Evolutionary conservation across 2,888 invertebrate genomes (phyloP).

Genomic region (Chymomyza caudatula): DNA sequence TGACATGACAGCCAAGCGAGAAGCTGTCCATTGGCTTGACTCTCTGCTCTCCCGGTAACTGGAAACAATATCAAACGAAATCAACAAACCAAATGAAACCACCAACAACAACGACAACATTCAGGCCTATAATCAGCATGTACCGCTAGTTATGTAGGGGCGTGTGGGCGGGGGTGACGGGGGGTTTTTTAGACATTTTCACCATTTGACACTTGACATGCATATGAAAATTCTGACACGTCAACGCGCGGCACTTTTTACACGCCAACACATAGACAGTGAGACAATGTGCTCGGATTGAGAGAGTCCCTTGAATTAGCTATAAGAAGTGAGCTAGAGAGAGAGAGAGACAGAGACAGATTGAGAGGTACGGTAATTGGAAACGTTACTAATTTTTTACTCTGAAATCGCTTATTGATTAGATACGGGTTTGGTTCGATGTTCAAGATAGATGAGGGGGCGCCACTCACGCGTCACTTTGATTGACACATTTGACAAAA

Average conservation of each 20-base stretch:
- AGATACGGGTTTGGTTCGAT: constrained; percentile 17
- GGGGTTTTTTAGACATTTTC: constrained; percentile 40
- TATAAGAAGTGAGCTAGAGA: not conserved
- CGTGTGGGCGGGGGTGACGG: constrained; percentile 30
- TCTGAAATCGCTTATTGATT: not conserved
- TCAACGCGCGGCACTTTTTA: constrained; percentile 70
- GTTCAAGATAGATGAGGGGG: constrained; percentile 5
- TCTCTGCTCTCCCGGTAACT: constrained; percentile 28
- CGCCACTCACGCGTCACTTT: constrained; percentile 40
- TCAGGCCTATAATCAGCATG: constrained; percentile 57
- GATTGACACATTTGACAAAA: constrained; percentile 68
- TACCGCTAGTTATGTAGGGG: constrained; percentile 48
- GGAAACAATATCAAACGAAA: constrained; percentile 58
- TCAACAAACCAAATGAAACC: constrained; percentile 15
- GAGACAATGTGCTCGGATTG: not conserved
- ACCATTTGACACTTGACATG: constrained; percentile 75
- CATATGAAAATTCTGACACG: constrained; percentile 78
- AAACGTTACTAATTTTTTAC: constrained; percentile 49
- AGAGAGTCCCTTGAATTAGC: too few relatives aligned
- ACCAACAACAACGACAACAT: constrained; percentile 9
- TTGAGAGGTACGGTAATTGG: constrained; percentile 42
- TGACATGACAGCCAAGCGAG: constrained; percentile 70
- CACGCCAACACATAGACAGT: constrained; percentile 25
- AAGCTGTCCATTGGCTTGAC: constrained; percentile 10
- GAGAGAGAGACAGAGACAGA: not conserved